Percentiles rank a stretch among this genome's conserved stretches.
These are phyloP conservation scores for Macropus fuliginosus DNA, from an alignment of 2,797 vertebrate genomes.

Conservation along the genomic window DNA sequence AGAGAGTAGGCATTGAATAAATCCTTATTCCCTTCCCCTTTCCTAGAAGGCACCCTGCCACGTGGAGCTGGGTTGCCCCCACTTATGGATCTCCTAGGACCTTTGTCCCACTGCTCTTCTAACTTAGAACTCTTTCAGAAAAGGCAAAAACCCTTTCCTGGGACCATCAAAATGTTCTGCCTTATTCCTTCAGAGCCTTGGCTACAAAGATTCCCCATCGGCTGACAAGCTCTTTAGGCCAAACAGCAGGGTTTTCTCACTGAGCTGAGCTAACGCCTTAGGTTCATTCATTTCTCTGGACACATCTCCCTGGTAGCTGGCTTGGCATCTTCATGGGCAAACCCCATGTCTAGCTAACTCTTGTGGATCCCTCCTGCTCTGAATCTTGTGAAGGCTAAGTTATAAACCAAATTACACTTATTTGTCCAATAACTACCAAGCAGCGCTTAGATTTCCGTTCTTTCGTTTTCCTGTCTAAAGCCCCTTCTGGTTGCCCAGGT, in stretches of 20 bases:
- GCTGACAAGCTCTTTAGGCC: not conserved
- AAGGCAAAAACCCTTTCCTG: not conserved
- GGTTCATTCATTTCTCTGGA: not conserved
- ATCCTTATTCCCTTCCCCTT: not conserved
- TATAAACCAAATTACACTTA: not conserved
- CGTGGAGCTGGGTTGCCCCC: too few species aligned
- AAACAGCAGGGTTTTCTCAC: not conserved
- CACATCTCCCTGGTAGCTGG: not conserved
- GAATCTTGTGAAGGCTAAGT: not conserved
- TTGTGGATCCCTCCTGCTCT: not conserved
- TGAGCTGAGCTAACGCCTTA: not conserved
- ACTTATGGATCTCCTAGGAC: not conserved
- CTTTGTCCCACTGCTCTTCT: not conserved
- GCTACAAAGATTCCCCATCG: not conserved
- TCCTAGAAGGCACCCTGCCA: not conserved
- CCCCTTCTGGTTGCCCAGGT: not conserved
- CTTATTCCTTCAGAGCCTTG: not conserved
- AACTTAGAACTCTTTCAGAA: not conserved
- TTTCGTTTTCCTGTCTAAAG: not conserved
- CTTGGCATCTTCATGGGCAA: not conserved
- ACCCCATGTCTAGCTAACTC: not conserved
- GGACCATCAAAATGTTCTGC: not conserved
- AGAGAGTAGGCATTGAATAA: not conserved
- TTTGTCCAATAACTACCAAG: not conserved
- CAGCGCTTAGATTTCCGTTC: not conserved